A percentile compares a stretch with the other conserved stretches of the same genome.
Evolutionary conservation across 2,113 vertebrate species (phyloP).

Genomic region (Tragelaphus scriptus): DNA sequence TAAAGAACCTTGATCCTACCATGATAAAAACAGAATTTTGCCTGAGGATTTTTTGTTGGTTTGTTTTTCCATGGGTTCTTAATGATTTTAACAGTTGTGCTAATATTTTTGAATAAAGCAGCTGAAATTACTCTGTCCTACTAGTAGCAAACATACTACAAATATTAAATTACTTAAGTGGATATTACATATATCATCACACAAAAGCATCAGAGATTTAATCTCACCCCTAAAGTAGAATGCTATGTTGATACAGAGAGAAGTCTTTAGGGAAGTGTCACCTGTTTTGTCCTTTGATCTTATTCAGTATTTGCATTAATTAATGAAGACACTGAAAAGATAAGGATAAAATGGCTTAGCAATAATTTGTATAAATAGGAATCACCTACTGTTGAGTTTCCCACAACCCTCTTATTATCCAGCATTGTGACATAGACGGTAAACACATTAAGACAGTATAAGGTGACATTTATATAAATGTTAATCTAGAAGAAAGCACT

Average conservation of each 20-base stretch:
- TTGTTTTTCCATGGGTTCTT: not conserved
- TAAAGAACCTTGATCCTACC: not conserved
- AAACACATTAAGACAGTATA: slow-evolving; percentile 8
- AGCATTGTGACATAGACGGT: not conserved
- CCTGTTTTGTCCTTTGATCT: not conserved
- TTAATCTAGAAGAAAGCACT: slow-evolving; percentile 14
- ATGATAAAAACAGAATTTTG: not conserved
- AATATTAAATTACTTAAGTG: slow-evolving; percentile 1
- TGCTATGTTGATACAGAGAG: not conserved
- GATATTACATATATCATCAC: not conserved
- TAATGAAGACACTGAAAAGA: not conserved
- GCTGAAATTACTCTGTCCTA: not conserved
- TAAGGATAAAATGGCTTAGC: not conserved
- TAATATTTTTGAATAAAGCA: slow-evolving; percentile 6
- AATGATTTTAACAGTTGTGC: not conserved
- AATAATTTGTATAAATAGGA: not conserved
- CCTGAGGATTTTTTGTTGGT: not conserved
- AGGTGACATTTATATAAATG: not conserved
- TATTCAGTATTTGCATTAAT: not conserved
- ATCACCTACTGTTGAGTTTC: not conserved
- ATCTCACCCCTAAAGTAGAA: not conserved
- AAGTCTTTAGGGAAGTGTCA: not conserved
- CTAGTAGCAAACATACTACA: not conserved
- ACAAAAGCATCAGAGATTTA: not conserved
- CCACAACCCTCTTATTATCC: not conserved